Evolutionary conservation across 2,888 invertebrate genomes (phyloP), one percentile per base, ranked within the genome.

Genomic region (Dexiosoma caninum): DNA sequence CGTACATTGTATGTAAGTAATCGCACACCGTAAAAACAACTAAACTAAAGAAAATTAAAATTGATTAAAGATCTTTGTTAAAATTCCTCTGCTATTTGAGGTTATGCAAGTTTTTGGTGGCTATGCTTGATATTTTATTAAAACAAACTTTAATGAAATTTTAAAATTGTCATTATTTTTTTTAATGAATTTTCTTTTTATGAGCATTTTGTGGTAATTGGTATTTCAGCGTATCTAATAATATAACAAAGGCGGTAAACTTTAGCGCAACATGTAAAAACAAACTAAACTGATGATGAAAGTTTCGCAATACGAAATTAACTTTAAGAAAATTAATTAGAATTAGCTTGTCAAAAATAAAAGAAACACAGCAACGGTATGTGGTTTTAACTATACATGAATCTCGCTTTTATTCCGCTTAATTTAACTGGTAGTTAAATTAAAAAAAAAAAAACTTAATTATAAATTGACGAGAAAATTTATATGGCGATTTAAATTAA

Each of bases 1-100:
- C 71, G 71, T 66, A 77, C 67, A 67, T 77, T 81, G 76, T 76
- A 67, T 67, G 30, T 32, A 51, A 59, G 44, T 27, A 32, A 37
- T 46, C 21, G 44, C 27, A 32, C 32, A 53, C 21, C 46, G 32
- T 27, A 62, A 66, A 42, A 64, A 44, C 42, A 37, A 66, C 37
- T 27, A 67, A 37, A 53, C 6, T 8, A 37, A 57, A 60, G 12
- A 75, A 67, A 81, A 62, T 49, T 80, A 67, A 81, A 77, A 81
- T 77, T 81, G 81, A 81, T 81, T 81, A 81, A 77, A 81, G 77
- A 81, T 77, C 77, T 81, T 81, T 81, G 81, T 81, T 77, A 81
- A 81, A 77, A 81, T 81, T 81, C 79, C 81, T 69, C 49, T 67
- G 49, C 72, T 37, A 64, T 64, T 81, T 81, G 77, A 77, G 81